These are phyloP conservation scores for Lontra canadensis DNA, from an alignment of 2,113 vertebrate genomes.

Conservation along the genomic window DNA sequence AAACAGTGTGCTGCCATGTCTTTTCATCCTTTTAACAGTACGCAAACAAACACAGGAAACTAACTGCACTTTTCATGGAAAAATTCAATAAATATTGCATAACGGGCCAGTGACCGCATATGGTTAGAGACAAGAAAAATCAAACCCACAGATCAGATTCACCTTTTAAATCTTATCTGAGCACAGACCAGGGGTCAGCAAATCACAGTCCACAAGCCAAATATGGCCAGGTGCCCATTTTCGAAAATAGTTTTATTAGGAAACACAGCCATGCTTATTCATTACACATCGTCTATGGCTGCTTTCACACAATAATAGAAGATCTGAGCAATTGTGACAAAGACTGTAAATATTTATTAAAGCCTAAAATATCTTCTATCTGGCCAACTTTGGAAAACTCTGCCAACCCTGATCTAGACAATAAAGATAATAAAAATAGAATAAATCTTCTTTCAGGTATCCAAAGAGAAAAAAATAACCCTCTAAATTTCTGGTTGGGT, in stretches of 20 bases:
- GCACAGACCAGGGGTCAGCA: background rate
- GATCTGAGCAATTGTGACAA: background rate
- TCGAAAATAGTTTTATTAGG: background rate
- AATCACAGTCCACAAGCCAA: background rate
- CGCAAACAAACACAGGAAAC: background rate
- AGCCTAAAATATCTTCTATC: background rate
- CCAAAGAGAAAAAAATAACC: background rate
- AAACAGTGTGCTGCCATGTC: background rate
- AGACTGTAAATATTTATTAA: background rate
- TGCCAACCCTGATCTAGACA: background rate
- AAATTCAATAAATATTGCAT: background rate
- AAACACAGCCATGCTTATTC: background rate
- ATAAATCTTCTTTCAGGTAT: background rate
- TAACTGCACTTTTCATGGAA: background rate
- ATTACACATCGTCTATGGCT: accelerated
- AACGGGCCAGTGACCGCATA: background rate
- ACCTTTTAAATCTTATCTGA: background rate
- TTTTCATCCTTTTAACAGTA: background rate
- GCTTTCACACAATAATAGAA: background rate
- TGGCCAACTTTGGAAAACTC: background rate
- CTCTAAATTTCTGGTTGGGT: background rate
- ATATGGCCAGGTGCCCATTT: background rate
- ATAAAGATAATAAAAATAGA: background rate
- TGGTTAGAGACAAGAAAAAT: background rate
- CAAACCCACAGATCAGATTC: background rate